Conservation (phyloP, 2,113 vertebrate species). For the Lathamus discolor region DNA sequence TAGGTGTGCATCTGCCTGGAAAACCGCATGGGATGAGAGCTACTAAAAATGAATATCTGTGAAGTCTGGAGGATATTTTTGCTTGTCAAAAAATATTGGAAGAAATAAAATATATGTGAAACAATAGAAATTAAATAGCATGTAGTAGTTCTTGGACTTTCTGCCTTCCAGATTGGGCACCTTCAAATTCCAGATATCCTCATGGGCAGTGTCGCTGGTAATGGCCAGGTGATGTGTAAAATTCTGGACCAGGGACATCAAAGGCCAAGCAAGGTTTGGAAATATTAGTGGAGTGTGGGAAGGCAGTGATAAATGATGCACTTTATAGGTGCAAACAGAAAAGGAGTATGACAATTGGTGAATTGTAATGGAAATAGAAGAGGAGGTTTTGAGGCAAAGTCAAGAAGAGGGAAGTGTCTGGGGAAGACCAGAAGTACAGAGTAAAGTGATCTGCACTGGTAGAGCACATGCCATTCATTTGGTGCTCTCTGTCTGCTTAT, state of each 20-base stretch:
- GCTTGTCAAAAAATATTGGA: not conserved
- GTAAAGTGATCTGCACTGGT: not conserved
- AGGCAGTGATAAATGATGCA: not conserved
- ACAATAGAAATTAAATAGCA: not conserved
- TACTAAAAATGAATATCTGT: not conserved
- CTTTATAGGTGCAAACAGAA: not conserved
- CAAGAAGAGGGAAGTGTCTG: not conserved
- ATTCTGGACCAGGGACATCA: not conserved
- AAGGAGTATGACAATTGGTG: not conserved
- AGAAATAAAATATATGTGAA: not conserved
- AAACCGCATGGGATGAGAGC: rapidly evolving
- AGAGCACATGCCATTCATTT: not conserved
- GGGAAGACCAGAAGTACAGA: not conserved
- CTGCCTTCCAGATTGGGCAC: not conserved
- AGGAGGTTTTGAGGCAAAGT: not conserved
- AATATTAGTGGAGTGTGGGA: not conserved
- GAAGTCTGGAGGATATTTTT: not conserved
- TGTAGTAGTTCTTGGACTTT: not conserved
- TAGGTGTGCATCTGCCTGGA: not conserved
- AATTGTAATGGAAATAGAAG: not conserved
- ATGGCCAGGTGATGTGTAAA: not conserved
- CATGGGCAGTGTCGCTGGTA: rapidly evolving
- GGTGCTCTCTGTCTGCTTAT: not conserved
- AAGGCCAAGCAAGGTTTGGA: not conserved
- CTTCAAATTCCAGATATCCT: not conserved